These are phyloP conservation scores for Marcusenius ussheri DNA, from an alignment of 2,113 vertebrate genomes.

Conservation along the genomic window DNA sequence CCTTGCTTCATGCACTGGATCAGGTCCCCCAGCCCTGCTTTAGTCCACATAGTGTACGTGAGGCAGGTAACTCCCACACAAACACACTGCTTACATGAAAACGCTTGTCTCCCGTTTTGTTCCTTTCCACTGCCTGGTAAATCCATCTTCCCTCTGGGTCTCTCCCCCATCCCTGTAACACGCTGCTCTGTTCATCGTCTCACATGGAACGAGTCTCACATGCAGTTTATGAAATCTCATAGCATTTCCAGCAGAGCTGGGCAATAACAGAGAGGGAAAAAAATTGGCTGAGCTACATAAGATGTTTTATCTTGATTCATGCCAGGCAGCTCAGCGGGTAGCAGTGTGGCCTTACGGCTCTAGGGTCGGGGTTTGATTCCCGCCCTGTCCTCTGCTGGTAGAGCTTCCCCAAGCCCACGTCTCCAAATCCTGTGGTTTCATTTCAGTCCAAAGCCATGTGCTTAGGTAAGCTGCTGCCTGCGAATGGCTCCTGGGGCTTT, in stretches of 20 bases:
- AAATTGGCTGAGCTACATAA: not conserved
- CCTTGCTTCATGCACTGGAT: not conserved
- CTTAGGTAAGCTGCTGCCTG: not conserved
- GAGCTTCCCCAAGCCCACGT: not conserved
- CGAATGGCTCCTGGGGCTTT: not conserved
- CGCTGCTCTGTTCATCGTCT: not conserved
- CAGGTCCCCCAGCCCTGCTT: too few relatives aligned
- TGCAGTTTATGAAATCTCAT: not conserved
- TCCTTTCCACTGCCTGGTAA: not conserved
- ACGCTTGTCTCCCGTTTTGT: not conserved
- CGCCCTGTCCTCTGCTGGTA: not conserved
- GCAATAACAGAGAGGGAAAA: not conserved
- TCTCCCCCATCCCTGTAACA: not conserved
- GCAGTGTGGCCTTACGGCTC: not conserved
- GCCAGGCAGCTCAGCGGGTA: not conserved
- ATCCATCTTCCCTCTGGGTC: not conserved
- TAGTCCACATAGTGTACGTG: not conserved
- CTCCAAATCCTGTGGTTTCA: not conserved
- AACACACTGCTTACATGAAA: not conserved
- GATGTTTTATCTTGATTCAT: not conserved
- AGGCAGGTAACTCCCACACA: not conserved
- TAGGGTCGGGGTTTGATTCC: not conserved
- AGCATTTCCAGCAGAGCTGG: not conserved
- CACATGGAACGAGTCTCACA: not conserved
- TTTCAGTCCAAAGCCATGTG: not conserved